Evolutionary conservation across 2,113 vertebrate species (phyloP), one percentile per base, ranked within the genome.

Genomic region (Sebastes schlegelii): DNA sequence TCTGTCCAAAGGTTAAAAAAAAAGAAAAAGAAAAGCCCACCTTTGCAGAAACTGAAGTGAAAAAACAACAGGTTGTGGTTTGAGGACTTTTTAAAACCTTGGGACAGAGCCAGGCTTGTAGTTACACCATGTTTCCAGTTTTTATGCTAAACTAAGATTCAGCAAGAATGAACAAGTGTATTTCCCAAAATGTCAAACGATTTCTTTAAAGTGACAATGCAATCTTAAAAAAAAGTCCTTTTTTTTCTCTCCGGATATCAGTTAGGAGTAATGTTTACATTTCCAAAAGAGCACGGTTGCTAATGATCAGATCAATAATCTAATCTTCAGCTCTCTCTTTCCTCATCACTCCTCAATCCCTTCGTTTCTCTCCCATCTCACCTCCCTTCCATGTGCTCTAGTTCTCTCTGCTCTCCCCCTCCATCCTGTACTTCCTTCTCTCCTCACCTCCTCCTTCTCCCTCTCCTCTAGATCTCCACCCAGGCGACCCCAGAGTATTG

Each of bases 381-480:
- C 34, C 1, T 4, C 5, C 45, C 40, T 8, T 1, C 10, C 45
- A 12, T 52, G 51, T 52, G 6, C 43, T 63, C 13, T 63, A 40
- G 13, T 26, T 69, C 61, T 43, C 13, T 9, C 64, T n/a, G 5
- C 21, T 7, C 51, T 12, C 43, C 1, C 2, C 5, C n/a, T 10
- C 45, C 40, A 46, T 10, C 10, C 16, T 55, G 4, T 55, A 7
- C 46, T 58, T 3, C 26, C 4, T 17, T 49, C 58, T 21, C 9
- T 54, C 43, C 16, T 69, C 48, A 26, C 26, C 40, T 49, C 26
- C 26, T 63, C 52, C 8, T 43, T 5, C 0, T n/a, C 8, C 49
- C 16, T 51, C 16, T 42, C 54, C n/a, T 54, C 23, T n/a, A 74
- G 34, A 40, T 51, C 70, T 61, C 77, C 76, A 74, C 80, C 66